Evolutionary conservation across 2,888 invertebrate species (phyloP), one percentile per base, ranked within the genome.

Genomic region (Ormyrus nitidulus): DNA sequence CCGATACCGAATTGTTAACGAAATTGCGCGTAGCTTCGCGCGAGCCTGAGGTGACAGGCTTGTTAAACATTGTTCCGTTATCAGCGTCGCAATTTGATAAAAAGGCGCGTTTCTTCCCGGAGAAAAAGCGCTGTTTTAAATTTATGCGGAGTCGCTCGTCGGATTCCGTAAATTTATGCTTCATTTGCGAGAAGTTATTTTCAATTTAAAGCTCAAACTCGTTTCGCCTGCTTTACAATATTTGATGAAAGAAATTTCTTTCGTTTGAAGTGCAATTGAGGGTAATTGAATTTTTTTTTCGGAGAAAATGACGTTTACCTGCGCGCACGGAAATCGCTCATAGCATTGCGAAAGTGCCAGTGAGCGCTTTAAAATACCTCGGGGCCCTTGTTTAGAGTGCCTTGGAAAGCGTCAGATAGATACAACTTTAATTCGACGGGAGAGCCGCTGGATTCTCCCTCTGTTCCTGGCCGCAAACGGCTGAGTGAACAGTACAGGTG

Each of bases 351-450:
- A 34, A 34, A 34, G 34, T 34, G 34, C 34, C 34, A 4, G 34
- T 34, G 34, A 3, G 34, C 34, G 34, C 34, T 34, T 34, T 34
- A 34, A 34, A 34, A 3, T 54, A 19, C 1, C 44, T 49, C 49
- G 9, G 46, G 8, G 8, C 49, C 19, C 46, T 64, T 46, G 64
- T 65, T 64, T 65, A 53, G 48, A 51, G 44, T 53, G 10, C 44
- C 44, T 68, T 59, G 9, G 53, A 68, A 61, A 44, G 48, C 5
- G 58, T 10, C 7, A 61, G 44, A 19, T 46, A 46, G n/a, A 64
- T 64, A 49, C 77, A 71, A 77, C 46, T 78, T 78, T 73, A 66
- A 73, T 73, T 78, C 68, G 54, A 34, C 44, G n/a, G 61, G 51
- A 61, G 72, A 77, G 58, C 58, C 53, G 51, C 62, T 75, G 58